Percentiles rank a stretch among this genome's conserved stretches.
Conservation (phyloP, 30 jellyfish, hydroid and myxozoan species). For the Hydractinia symbiolongicarpus region DNA sequence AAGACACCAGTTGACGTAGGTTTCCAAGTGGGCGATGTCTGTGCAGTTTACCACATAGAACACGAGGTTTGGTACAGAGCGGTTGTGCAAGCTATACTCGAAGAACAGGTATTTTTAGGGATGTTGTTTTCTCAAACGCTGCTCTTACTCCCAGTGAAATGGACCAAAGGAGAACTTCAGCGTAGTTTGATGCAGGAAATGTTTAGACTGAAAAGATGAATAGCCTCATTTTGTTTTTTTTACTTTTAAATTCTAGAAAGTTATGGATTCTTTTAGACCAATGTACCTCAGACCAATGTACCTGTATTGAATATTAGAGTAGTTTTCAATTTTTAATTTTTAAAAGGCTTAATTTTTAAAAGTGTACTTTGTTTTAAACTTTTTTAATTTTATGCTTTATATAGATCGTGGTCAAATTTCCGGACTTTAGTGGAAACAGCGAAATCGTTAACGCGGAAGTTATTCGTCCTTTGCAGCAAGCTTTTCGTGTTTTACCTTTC, state of each 20-base stretch:
- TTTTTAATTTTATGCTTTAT: background rate
- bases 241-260: too few species aligned
- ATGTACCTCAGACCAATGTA: too few species aligned
- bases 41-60: constrained; percentile 56
- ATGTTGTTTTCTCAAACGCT: background rate
- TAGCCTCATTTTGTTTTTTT: too few species aligned
- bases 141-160: too few species aligned
- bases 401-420: constrained; percentile 22
- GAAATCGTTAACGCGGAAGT: background rate
- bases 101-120: constrained; percentile 24
- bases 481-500: constrained; percentile 1
- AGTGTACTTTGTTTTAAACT: background rate
- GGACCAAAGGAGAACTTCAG: too few species aligned
- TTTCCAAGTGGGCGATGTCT: constrained; percentile 38
- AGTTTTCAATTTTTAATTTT: too few species aligned
- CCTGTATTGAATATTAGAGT: too few species aligned
- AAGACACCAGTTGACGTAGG: constrained; percentile 5
- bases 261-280: too few species aligned
- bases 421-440: constrained; percentile 1
- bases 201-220: too few species aligned
- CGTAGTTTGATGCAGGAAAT: too few species aligned
- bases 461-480: background rate
- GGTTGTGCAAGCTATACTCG: constrained; percentile 43
- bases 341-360: too few species aligned
- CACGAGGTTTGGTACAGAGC: constrained; percentile 85